Evolutionary conservation across 2,888 invertebrate genomes (phyloP).

Genomic region (Perizoma affinitatum): DNA sequence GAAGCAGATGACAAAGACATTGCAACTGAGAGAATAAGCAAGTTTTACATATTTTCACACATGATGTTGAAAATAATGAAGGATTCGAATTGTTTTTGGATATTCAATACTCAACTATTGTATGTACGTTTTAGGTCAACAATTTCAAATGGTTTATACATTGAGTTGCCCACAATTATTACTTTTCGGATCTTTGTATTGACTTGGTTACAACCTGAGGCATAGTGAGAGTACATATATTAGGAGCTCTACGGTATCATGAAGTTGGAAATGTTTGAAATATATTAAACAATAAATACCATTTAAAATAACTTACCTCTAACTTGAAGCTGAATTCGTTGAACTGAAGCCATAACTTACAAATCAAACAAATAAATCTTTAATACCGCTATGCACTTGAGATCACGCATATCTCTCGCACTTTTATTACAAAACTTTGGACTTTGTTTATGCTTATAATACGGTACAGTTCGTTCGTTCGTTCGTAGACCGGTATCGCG

Average conservation of each 20-base stretch:
- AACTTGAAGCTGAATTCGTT: constrained; percentile 41
- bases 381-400: constrained; percentile 69
- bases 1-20: constrained; percentile 14
- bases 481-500: constrained; percentile 75
- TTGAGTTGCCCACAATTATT: no score
- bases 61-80: constrained; percentile 4
- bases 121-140: no score
- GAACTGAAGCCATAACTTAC: constrained; percentile 40
- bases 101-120: neutral
- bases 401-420: constrained; percentile 47
- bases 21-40: constrained; percentile 13
- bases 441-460: constrained; percentile 40
- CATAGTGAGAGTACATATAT: no score
- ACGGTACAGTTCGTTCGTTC: constrained; percentile 73
- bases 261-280: no score
- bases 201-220: no score
- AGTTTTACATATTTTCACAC: constrained; percentile 25
- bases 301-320: constrained; percentile 44
- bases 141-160: no score
- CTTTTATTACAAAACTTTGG: constrained; percentile 34
- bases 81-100: constrained; percentile 15
- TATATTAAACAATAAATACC: no score
- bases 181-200: no score
- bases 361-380: constrained; percentile 59
- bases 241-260: no score